Conservation (phyloP, 2,888 invertebrate species). For the Zaprionus obscuricornis region DNA sequence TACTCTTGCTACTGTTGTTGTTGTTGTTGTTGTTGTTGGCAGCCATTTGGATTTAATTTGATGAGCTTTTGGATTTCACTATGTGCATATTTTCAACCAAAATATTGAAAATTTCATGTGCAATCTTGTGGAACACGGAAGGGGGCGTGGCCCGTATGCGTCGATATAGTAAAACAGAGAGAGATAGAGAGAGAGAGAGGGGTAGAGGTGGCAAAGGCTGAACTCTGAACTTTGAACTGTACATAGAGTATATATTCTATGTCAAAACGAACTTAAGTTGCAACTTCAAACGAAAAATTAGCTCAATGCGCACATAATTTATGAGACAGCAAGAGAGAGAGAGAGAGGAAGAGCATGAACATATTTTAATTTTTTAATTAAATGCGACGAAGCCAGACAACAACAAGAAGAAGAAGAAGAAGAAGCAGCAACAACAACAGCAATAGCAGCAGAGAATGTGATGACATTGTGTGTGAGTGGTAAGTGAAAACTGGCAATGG, state of each 20-base stretch:
- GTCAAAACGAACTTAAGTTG: no score
- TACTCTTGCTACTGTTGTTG: background rate
- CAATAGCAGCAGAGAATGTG: background rate
- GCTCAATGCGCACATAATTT: no score
- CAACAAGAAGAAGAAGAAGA: background rate
- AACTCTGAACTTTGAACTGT: no score
- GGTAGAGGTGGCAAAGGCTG: no score
- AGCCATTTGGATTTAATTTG: conserved; percentile 4
- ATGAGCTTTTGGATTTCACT: conserved; percentile 11
- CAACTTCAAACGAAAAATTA: no score
- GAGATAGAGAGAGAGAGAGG: no score
- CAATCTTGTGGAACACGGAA: conserved; percentile 19
- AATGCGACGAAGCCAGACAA: conserved; percentile 45
- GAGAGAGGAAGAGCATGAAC: conserved; percentile 28
- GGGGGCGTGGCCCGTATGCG: no score
- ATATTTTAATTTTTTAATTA: conserved; percentile 52
- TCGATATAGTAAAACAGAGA: no score
- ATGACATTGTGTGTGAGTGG: background rate
- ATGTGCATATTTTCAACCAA: conserved; percentile 2
- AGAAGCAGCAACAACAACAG: background rate
- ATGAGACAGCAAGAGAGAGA: conserved; percentile 1
- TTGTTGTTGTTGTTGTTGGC: background rate
- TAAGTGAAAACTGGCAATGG: no score
- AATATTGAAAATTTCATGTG: conserved; percentile 23
- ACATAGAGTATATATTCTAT: no score